Base-by-base conservation (phyloP, 1,140 invertebrate species). In the Anastrepha ludens region DNA sequence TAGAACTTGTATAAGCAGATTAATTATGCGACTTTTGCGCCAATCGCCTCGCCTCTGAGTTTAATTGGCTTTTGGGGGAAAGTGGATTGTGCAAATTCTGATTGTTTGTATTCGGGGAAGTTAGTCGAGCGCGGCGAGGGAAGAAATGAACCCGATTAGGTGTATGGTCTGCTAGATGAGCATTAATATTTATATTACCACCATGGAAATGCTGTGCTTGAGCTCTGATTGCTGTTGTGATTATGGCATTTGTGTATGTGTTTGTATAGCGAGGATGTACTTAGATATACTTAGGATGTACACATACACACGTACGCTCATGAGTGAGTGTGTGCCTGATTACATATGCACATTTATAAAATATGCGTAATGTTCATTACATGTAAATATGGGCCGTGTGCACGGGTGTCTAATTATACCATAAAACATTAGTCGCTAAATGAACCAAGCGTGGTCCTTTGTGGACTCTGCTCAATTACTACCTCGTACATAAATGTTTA, bases 1-100 rank as follows among this genome's bases (percentile, higher is more conserved):
- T 81, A 81, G 74, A 81, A 58, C 47, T 81, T 58, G 47, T 81
- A 50, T 81, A 81, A 81, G 44, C 74, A 81, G 74, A 81, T 81
- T 81, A 81, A 81, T 81, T 81, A 81, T 50, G 74, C 74, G 74
- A 81, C 74, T 81, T 81, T 81, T 81, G 47, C 74, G 44, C 74
- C 74, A 81, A 81, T 81, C 74, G 74, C 74, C 74, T 81, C 29
- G 74, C 74, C 74, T 81, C 29, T 81, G 39, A 50, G 74, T 55
- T 55, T 81, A 81, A 55, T 81, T 81, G 74, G 47, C 74, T 81
- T 55, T 55, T 41, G 44, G 47, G 41, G 17, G 74, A 81, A 20
- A 55, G 44, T 81, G 17, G 74, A 9, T 47, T 29, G 29, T 15
- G 67, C 41, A 44, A n/a, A 41, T 70, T 8, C 15, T 47, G 39